These are phyloP conservation scores for Eciton burchellii DNA, from an alignment of 1,140 invertebrate species.

Conservation along the genomic window DNA sequence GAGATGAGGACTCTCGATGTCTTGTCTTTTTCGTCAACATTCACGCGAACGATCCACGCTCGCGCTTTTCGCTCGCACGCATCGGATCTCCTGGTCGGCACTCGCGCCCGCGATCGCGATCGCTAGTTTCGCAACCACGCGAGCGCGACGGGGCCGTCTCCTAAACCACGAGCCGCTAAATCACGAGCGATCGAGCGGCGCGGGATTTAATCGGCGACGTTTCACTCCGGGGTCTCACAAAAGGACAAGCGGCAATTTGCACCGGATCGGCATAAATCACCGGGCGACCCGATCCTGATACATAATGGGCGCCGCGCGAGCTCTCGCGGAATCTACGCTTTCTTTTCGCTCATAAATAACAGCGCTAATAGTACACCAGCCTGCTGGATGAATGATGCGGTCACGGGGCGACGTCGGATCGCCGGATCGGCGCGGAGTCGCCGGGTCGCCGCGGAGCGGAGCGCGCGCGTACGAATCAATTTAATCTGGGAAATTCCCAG, in stretches of 20 bases:
- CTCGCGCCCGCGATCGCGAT: conserved; percentile 15
- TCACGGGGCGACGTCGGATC: conserved; percentile 41
- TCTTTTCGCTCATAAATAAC: conserved; percentile 75
- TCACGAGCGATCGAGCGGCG: conserved; percentile 56
- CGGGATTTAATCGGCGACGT: conserved; percentile 74
- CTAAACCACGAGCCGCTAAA: conserved; percentile 62
- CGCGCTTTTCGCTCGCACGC: conserved; percentile 28
- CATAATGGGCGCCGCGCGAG: conserved; percentile 68
- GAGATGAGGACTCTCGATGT: too few species aligned
- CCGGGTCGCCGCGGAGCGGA: conserved; percentile 56
- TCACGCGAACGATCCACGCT: conserved; percentile 4
- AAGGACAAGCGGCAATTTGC: conserved; percentile 76
- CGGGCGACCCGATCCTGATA: conserved; percentile 64
- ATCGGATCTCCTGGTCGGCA: too few species aligned
- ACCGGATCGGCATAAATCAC: conserved; percentile 70
- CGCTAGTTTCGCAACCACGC: conserved; percentile 53
- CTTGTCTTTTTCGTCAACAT: too few species aligned
- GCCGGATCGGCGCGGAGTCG: conserved; percentile 53
- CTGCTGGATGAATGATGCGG: conserved; percentile 68
- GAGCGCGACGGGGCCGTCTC: conserved; percentile 30
- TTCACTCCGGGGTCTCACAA: conserved; percentile 68
- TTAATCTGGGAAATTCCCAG: conserved; percentile 73
- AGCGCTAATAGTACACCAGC: conserved; percentile 73
- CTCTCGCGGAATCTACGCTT: conserved; percentile 62
- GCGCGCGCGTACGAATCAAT: conserved; percentile 73